These are phyloP conservation scores for Listronotus bonariensis DNA, from an alignment of 1,140 invertebrate genomes.

Conservation along the genomic window DNA sequence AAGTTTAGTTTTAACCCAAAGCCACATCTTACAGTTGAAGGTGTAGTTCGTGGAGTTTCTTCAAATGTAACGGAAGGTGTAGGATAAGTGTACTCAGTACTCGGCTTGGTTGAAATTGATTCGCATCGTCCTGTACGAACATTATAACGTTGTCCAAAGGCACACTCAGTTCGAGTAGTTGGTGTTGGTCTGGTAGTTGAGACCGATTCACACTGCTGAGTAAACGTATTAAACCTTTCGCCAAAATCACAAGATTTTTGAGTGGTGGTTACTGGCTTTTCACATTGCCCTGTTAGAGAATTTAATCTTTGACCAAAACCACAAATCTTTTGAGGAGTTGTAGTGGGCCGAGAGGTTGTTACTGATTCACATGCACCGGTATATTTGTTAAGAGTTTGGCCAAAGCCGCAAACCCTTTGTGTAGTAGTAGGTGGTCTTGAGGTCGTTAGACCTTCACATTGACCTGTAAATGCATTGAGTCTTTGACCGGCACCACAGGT, in stretches of 20 bases:
- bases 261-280: conserved; percentile 1
- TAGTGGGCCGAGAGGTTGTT: conserved; percentile 14
- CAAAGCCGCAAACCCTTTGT: not conserved
- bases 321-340: not conserved
- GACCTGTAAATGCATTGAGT: not conserved
- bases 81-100: conserved; percentile 11
- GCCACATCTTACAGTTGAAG: not conserved
- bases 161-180: conserved; percentile 1
- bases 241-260: conserved; percentile 10
- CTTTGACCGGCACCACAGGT: not conserved
- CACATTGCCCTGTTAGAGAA: conserved; percentile 7
- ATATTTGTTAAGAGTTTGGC: not conserved
- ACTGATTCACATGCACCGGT: conserved; percentile 12
- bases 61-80: conserved; percentile 25
- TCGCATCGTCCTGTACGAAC: conserved; percentile 2
- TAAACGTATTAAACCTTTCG: not conserved
- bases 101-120: not conserved
- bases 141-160: conserved; percentile 10
- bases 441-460: conserved; percentile 8
- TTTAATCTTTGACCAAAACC: conserved; percentile 20
- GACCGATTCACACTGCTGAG: conserved; percentile 13
- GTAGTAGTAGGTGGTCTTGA: conserved; percentile 1
- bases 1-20: too few relatives aligned
- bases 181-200: not conserved
- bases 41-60: conserved; percentile 13